A percentile compares a stretch with the other conserved stretches of the same genome.
These are phyloP conservation scores for Drosophila prolongata DNA, from an alignment of 2,888 invertebrate species.

Conservation along the genomic window DNA sequence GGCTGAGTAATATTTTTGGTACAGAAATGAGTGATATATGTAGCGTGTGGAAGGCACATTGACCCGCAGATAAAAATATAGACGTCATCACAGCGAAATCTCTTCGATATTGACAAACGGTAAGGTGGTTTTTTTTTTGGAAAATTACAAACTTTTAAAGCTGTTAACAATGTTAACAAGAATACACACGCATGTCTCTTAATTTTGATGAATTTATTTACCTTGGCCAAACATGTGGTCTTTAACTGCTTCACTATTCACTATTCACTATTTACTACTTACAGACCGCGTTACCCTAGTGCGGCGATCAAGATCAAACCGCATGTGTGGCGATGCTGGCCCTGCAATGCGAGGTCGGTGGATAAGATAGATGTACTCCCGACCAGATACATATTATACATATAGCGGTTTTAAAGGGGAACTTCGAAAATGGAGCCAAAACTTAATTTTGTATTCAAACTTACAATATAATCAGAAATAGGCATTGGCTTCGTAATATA, in stretches of 20 bases:
- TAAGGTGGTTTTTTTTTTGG: background rate
- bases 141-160: background rate
- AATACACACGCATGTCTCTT: slow-evolving; percentile 7
- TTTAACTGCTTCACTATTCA: background rate
- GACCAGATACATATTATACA: background rate
- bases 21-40: too few species aligned
- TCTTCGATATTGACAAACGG: background rate
- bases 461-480: too few species aligned
- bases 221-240: slow-evolving; percentile 24
- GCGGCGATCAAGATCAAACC: slow-evolving; percentile 37
- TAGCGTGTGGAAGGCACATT: slow-evolving; percentile 17
- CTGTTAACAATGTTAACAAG: slow-evolving; percentile 16
- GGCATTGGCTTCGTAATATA: too few species aligned
- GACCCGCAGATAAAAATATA: background rate
- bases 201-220: slow-evolving; percentile 14
- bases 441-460: too few species aligned
- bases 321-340: slow-evolving; percentile 37
- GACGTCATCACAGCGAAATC: slow-evolving; percentile 12
- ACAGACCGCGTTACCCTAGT: slow-evolving; percentile 44
- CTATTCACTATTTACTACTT: slow-evolving; percentile 11
- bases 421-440: background rate
- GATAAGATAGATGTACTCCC: slow-evolving; percentile 36
- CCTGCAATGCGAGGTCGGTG: slow-evolving; percentile 58
- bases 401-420: background rate
- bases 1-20: slow-evolving; percentile 2